phyloP scores from a whole-genome alignment of 2,113 vertebrate species.

The Microcebus jonahi region DNA sequence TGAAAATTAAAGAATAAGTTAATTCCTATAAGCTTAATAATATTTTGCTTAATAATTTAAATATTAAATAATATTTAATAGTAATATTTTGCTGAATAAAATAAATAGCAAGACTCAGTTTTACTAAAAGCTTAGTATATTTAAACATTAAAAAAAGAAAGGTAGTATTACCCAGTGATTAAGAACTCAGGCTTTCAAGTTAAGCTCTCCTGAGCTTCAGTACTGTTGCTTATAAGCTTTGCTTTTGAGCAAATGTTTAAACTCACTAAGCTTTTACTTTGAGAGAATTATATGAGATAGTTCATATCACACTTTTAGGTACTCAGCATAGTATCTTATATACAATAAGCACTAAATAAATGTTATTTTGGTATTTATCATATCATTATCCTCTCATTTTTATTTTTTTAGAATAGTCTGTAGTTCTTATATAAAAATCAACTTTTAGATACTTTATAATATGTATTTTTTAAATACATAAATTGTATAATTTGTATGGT shows the following conservation, averaged over 20 bases:
- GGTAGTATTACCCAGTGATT: neutral
- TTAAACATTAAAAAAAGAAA: neutral
- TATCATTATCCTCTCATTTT: neutral
- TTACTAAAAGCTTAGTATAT: neutral
- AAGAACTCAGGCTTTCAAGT: neutral
- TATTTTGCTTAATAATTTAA: neutral
- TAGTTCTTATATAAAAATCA: conserved; percentile 12
- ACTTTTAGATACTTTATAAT: conserved; percentile 4
- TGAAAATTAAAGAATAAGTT: conserved; percentile 25
- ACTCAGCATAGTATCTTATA: neutral
- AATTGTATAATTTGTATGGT: neutral
- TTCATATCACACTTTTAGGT: neutral
- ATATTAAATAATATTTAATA: too few relatives aligned
- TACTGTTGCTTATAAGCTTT: neutral
- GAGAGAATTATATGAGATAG: neutral
- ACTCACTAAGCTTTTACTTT: neutral
- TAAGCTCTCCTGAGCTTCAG: neutral
- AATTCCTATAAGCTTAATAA: neutral
- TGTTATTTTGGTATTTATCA: neutral
- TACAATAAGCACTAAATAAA: neutral
- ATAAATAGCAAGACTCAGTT: neutral
- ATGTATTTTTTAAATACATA: neutral
- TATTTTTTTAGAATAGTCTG: neutral
- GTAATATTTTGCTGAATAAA: neutral
- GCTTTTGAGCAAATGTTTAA: neutral